Conservation (phyloP, 2,888 invertebrate genomes). For the Lymantria monacha region DNA sequence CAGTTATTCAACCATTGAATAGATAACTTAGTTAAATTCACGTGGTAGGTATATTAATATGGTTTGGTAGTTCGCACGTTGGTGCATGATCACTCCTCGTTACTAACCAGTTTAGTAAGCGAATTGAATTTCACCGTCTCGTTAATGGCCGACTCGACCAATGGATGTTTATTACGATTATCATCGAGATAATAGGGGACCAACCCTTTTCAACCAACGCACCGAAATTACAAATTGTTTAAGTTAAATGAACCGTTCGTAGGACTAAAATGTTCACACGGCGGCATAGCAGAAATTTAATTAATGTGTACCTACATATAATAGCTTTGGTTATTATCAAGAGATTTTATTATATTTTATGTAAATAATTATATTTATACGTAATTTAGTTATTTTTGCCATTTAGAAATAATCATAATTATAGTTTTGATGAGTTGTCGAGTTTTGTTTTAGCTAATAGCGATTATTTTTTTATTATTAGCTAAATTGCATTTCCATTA, state of each 20-base stretch:
- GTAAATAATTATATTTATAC: not conserved
- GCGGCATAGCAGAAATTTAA: conserved; percentile 25
- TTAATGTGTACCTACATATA: conserved; percentile 20
- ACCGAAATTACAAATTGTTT: conserved; percentile 43
- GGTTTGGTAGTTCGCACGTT: conserved; percentile 51
- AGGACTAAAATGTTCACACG: conserved; percentile 27
- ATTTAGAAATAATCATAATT: too few relatives aligned
- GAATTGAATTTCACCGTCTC: conserved; percentile 61
- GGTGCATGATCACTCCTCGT: conserved; percentile 55
- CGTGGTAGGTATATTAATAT: conserved; percentile 29
- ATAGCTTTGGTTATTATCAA: not conserved
- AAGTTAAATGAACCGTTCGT: conserved; percentile 35
- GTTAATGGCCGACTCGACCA: conserved; percentile 39
- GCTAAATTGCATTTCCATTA: too few relatives aligned
- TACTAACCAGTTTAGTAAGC: conserved; percentile 51
- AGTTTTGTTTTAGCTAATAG: too few relatives aligned
- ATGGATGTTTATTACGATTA: conserved; percentile 49
- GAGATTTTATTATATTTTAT: not conserved
- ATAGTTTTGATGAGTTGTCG: too few relatives aligned
- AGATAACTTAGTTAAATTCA: conserved; percentile 14
- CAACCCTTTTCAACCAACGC: conserved; percentile 42
- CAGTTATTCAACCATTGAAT: too few relatives aligned
- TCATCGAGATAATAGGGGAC: conserved; percentile 38
- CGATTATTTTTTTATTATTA: too few relatives aligned
- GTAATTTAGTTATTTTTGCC: too few relatives aligned